phyloP scores from a whole-genome alignment of 2,113 vertebrate species.

The Gadus chalcogrammus region DNA sequence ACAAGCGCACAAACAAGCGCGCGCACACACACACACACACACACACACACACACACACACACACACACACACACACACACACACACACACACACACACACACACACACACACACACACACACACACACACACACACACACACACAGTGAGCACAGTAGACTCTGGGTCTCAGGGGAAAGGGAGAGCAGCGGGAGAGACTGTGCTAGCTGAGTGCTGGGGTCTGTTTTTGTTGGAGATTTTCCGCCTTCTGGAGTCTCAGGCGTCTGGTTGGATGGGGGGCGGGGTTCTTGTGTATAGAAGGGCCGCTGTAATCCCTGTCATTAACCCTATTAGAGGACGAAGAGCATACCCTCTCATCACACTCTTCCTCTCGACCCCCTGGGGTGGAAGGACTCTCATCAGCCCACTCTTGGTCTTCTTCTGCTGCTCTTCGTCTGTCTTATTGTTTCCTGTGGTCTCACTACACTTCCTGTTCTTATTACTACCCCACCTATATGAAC shows the following conservation, averaged over 20 bases:
- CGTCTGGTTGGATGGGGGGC: conserved; percentile 59
- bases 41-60: no score
- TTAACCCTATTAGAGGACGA: conserved; percentile 54
- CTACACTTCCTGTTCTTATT: conserved; percentile 5
- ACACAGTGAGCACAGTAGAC: neutral
- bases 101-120: no score
- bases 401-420: conserved; percentile 37
- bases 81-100: no score
- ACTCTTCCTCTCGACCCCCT: conserved; percentile 56
- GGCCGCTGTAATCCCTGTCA: conserved; percentile 67
- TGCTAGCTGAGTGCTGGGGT: conserved; percentile 57
- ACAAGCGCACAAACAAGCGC: no score
- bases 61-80: no score
- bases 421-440: conserved; percentile 37
- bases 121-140: no score
- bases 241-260: conserved; percentile 59
- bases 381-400: conserved; percentile 47
- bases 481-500: neutral
- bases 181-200: conserved; percentile 32
- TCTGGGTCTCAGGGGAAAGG: conserved; percentile 13
- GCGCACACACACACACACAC: no score
- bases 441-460: conserved; percentile 48
- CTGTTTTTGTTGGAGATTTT: conserved; percentile 67
- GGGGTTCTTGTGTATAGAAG: conserved; percentile 26
- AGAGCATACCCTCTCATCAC: conserved; percentile 60